Evolutionary conservation across 2,888 invertebrate species (phyloP).

Genomic region (Teinopalpus imperialis): DNA sequence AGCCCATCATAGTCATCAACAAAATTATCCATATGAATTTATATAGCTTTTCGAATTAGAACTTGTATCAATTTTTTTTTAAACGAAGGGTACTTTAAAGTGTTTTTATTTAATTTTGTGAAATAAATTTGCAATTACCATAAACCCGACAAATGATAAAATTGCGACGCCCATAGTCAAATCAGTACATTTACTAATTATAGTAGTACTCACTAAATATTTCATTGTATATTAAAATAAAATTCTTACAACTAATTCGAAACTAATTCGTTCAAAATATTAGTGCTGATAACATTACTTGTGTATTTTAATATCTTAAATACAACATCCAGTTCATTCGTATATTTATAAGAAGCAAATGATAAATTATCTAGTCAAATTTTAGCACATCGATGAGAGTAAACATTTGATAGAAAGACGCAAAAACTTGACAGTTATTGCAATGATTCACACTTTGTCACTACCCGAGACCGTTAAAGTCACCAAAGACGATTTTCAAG

Average conservation of each 20-base stretch:
- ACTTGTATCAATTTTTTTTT: too few species aligned
- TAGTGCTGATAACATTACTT: too few species aligned
- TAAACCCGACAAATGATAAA: too few species aligned
- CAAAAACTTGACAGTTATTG: slow-evolving; percentile 73
- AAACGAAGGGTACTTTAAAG: too few species aligned
- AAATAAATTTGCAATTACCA: too few species aligned
- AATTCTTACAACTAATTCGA: slow-evolving; percentile 4
- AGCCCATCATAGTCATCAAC: background rate
- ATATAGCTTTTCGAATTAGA: background rate
- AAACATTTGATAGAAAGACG: slow-evolving; percentile 61
- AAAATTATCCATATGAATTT: slow-evolving; percentile 1
- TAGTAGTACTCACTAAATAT: too few species aligned
- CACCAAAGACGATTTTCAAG: slow-evolving; percentile 38
- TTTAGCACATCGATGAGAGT: slow-evolving; percentile 64
- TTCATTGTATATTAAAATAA: background rate
- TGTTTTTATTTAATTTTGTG: too few species aligned
- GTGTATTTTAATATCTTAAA: slow-evolving; percentile 1
- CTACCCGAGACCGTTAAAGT: slow-evolving; percentile 68
- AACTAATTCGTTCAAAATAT: slow-evolving; percentile 6
- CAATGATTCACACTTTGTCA: slow-evolving; percentile 65
- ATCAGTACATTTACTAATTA: too few species aligned
- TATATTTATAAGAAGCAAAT: slow-evolving; percentile 26
- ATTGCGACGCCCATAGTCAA: too few species aligned
- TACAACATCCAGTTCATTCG: background rate
- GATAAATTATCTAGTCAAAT: slow-evolving; percentile 36